These are phyloP conservation scores for Parnassius mnemosyne DNA, from an alignment of 2,888 invertebrate genomes.

Conservation along the genomic window DNA sequence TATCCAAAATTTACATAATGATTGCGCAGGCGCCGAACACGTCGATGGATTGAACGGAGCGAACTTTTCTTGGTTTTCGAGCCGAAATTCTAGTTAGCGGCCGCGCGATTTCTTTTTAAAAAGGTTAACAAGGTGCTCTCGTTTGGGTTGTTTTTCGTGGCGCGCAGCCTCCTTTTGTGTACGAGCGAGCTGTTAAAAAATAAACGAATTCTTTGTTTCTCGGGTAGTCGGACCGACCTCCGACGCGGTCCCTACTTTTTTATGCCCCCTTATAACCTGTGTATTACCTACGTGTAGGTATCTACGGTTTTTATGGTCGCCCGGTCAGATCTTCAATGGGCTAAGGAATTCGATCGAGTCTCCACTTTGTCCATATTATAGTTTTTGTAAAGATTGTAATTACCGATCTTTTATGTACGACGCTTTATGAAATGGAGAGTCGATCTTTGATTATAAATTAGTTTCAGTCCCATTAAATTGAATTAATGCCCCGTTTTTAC, in stretches of 20 bases:
- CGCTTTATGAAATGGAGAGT: constrained; percentile 36
- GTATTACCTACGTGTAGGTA: constrained; percentile 80
- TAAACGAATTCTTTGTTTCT: constrained; percentile 80
- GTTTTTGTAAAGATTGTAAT: constrained; percentile 42
- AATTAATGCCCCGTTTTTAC: constrained; percentile 20
- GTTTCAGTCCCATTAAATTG: constrained; percentile 23
- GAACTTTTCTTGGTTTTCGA: constrained; percentile 77
- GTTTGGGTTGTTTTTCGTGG: constrained; percentile 77
- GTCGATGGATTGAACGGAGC: constrained; percentile 56
- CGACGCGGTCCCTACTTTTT: constrained; percentile 78
- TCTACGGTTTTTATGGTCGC: constrained; percentile 78
- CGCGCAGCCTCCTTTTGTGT: constrained; percentile 77
- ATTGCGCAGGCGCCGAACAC: constrained; percentile 72
- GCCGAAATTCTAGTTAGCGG: constrained; percentile 78
- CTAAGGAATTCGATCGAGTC: constrained; percentile 79
- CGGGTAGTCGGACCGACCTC: constrained; percentile 79
- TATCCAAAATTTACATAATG: constrained; percentile 72
- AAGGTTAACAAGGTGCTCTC: constrained; percentile 78
- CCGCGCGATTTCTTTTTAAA: constrained; percentile 77
- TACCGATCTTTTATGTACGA: constrained; percentile 41
- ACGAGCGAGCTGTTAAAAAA: constrained; percentile 80
- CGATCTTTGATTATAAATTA: constrained; percentile 27
- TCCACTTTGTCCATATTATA: constrained; percentile 60
- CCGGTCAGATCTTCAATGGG: constrained; percentile 79
- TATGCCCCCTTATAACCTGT: constrained; percentile 79